Evolutionary conservation across 2,888 invertebrate genomes (phyloP).

Genomic region (Pristionchus exspectatus): DNA sequence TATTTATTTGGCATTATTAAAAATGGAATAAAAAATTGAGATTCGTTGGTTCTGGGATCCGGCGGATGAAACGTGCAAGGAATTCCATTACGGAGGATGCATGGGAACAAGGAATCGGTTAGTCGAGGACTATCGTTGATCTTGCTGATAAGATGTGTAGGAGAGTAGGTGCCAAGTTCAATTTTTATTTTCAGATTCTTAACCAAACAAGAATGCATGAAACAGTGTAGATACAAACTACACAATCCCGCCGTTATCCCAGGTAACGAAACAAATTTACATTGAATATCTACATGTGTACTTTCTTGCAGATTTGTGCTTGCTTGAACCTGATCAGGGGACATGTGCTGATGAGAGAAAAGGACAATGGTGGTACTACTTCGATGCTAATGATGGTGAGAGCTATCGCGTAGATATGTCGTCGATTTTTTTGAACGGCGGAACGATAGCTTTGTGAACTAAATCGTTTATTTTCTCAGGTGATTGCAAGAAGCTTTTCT

Average conservation of each 20-base stretch:
- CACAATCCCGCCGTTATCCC: constrained; percentile 74
- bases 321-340: constrained; percentile 74
- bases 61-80: constrained; percentile 69
- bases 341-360: constrained; percentile 70
- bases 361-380: constrained; percentile 71
- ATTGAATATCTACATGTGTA: neutral
- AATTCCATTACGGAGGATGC: constrained; percentile 76
- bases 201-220: constrained; percentile 73
- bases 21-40: no score
- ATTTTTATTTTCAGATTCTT: constrained; percentile 60
- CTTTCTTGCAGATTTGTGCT: constrained; percentile 67
- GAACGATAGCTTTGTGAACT: neutral
- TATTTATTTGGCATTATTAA: no score
- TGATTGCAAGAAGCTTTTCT: constrained; percentile 70
- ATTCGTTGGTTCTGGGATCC: constrained; percentile 75
- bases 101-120: constrained; percentile 72
- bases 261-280: constrained; percentile 57
- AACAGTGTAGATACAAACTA: constrained; percentile 73
- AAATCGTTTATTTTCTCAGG: neutral
- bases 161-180: neutral
- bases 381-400: constrained; percentile 72
- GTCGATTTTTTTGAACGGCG: neutral
- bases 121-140: neutral
- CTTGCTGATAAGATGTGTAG: neutral
- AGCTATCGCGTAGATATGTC: constrained; percentile 46